phyloP scores from a whole-genome alignment of 2,797 vertebrate species.

The Ceryle rudis region DNA sequence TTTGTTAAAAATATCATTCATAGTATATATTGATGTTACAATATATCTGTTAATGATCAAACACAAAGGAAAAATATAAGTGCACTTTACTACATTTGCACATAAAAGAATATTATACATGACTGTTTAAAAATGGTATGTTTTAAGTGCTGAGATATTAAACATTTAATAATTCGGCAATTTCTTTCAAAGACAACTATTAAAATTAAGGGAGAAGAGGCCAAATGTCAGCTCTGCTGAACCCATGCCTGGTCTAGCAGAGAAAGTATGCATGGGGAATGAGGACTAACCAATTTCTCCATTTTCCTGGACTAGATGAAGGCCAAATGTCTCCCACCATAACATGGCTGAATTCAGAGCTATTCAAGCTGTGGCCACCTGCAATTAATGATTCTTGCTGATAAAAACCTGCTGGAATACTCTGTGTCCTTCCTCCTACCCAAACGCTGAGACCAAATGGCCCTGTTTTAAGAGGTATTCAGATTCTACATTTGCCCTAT shows the following conservation, averaged over 20 bases:
- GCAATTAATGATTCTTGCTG: background rate
- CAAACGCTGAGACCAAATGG: background rate
- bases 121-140: conserved; percentile 53
- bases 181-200: conserved; percentile 64
- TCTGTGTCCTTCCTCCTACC: background rate
- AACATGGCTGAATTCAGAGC: background rate
- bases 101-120: conserved; percentile 63
- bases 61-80: conserved; percentile 52
- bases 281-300: background rate
- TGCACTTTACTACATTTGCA: conserved; percentile 36
- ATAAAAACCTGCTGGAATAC: background rate
- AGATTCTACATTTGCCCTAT: background rate
- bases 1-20: conserved; percentile 64
- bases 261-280: background rate
- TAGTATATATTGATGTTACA: conserved; percentile 56
- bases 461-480: background rate
- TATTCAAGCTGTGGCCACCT: background rate
- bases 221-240: conserved; percentile 42
- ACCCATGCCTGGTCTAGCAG: background rate
- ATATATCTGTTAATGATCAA: conserved; percentile 63
- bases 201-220: conserved; percentile 56
- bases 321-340: background rate
- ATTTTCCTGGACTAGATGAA: conserved; percentile 10
- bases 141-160: conserved; percentile 66
- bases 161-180: conserved; percentile 66